Conservation (phyloP, 2,113 vertebrate genomes). For the Myotis davidii region DNA sequence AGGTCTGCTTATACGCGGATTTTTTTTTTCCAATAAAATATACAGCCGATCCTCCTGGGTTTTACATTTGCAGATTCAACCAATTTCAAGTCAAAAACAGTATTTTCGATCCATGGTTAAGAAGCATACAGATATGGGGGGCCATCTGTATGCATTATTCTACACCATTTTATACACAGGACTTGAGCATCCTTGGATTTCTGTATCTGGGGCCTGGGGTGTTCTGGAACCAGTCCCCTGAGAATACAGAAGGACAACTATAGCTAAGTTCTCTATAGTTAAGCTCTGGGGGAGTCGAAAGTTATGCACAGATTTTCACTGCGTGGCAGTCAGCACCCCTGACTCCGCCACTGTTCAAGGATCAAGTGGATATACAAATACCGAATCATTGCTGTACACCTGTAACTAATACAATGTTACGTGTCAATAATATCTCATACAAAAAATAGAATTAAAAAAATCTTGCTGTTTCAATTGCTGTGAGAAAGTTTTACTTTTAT, state of each 20-base stretch:
- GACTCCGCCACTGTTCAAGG: neutral
- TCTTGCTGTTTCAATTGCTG: neutral
- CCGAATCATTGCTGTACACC: neutral
- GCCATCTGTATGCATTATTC: neutral
- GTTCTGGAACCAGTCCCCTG: neutral
- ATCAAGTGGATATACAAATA: neutral
- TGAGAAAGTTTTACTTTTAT: neutral
- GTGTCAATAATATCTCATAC: neutral
- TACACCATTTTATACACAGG: neutral
- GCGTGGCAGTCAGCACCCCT: no score
- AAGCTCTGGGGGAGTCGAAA: neutral
- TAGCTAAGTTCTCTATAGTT: neutral
- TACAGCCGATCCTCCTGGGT: neutral
- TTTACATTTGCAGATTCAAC: neutral
- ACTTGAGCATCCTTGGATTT: neutral
- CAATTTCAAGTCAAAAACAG: neutral
- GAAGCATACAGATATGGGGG: neutral
- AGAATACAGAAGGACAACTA: neutral
- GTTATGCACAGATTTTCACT: neutral
- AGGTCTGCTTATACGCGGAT: no score
- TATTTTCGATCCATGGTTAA: neutral
- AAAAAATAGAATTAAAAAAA: neutral
- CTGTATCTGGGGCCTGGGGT: neutral
- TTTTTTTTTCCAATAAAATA: neutral
- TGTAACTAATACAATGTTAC: neutral